These are phyloP conservation scores for Anoplius nigerrimus DNA, from an alignment of 2,888 invertebrate genomes.

Conservation along the genomic window DNA sequence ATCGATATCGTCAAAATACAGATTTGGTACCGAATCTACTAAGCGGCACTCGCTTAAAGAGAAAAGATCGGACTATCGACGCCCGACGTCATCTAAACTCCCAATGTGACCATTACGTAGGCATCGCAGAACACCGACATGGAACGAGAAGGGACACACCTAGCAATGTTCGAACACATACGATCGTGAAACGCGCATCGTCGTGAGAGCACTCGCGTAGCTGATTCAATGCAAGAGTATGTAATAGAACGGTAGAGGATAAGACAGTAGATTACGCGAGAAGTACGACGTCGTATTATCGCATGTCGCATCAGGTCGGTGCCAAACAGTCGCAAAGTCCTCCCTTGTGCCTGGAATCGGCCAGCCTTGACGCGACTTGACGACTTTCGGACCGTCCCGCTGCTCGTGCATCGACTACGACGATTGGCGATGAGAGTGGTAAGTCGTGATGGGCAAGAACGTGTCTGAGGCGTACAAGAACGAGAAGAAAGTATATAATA, in stretches of 20 bases:
- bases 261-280: slow-evolving; percentile 61
- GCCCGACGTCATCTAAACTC: too few relatives aligned
- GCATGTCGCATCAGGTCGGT: slow-evolving; percentile 61
- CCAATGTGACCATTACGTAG: too few relatives aligned
- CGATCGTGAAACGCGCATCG: background rate
- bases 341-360: slow-evolving; percentile 58
- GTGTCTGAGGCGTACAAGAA: slow-evolving; percentile 62
- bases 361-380: slow-evolving; percentile 57
- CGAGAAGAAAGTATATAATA: slow-evolving; percentile 55
- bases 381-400: slow-evolving; percentile 61
- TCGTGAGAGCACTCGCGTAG: slow-evolving; percentile 33
- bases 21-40: too few relatives aligned
- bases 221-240: slow-evolving; percentile 19
- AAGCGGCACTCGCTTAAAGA: too few relatives aligned
- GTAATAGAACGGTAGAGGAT: slow-evolving; percentile 54
- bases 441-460: slow-evolving; percentile 61
- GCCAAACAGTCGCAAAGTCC: slow-evolving; percentile 62
- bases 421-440: slow-evolving; percentile 59
- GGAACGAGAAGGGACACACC: too few relatives aligned
- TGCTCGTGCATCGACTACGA: slow-evolving; percentile 61
- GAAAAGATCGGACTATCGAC: too few relatives aligned
- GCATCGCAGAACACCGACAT: too few relatives aligned
- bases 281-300: slow-evolving; percentile 57
- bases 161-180: too few relatives aligned
- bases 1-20: background rate